Percentiles rank a stretch among this genome's conserved stretches.
Conservation (phyloP, 2,888 invertebrate species). For the Oxyscelio sp. region DNA sequence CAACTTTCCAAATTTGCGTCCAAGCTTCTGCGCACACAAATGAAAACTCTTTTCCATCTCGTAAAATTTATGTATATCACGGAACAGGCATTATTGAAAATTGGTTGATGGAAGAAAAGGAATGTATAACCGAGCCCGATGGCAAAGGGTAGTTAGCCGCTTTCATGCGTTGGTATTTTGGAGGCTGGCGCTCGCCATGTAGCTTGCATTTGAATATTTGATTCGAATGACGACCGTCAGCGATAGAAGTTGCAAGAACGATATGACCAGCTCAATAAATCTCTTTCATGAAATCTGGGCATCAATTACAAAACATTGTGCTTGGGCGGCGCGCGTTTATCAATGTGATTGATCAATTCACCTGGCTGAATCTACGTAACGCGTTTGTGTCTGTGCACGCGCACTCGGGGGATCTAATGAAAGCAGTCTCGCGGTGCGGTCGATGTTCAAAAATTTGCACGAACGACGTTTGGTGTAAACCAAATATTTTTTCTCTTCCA, state of each 20-base stretch:
- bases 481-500: not conserved
- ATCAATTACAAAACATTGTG: constrained; percentile 50
- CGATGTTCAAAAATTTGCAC: not conserved
- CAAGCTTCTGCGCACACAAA: constrained; percentile 1
- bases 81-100: constrained; percentile 25
- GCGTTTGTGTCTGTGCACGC: constrained; percentile 1
- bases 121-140: constrained; percentile 19
- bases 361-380: constrained; percentile 20
- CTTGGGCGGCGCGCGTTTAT: constrained; percentile 24
- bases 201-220: constrained; percentile 53
- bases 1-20: not conserved
- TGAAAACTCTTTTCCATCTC: constrained; percentile 17
- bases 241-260: constrained; percentile 46
- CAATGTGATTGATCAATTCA: constrained; percentile 49
- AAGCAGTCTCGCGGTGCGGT: not conserved
- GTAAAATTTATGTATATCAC: constrained; percentile 18
- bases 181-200: not conserved
- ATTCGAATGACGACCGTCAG: constrained; percentile 50
- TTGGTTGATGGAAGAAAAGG: constrained; percentile 30
- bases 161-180: constrained; percentile 41
- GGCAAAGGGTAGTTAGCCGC: constrained; percentile 11
- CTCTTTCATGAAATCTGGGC: constrained; percentile 49
- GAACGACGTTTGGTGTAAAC: not conserved
- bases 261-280: constrained; percentile 41
- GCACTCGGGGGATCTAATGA: constrained; percentile 1